These are phyloP conservation scores for Hypena proboscidalis DNA, from an alignment of 2,888 invertebrate species.

Conservation along the genomic window DNA sequence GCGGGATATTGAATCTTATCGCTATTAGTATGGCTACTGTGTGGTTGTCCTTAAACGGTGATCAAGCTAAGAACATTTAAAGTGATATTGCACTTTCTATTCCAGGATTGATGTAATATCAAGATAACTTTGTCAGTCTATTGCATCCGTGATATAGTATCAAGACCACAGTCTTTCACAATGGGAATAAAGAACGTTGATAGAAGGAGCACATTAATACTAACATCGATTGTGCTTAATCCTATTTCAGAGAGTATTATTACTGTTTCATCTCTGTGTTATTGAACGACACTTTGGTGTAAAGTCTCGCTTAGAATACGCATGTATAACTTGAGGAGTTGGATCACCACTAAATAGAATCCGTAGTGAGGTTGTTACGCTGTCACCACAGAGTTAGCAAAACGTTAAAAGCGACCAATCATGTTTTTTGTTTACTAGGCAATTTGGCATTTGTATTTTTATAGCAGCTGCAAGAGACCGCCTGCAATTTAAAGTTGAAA, in stretches of 20 bases:
- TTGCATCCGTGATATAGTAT: neutral
- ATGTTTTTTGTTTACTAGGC: too few relatives aligned
- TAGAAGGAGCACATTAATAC: conserved; percentile 32
- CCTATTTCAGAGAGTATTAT: conserved; percentile 32
- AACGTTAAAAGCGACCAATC: too few relatives aligned
- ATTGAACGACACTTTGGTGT: conserved; percentile 18
- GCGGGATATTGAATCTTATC: too few relatives aligned
- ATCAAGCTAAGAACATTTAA: too few relatives aligned
- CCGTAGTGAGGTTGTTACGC: neutral
- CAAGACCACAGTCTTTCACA: conserved; percentile 3
- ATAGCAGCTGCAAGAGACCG: too few relatives aligned
- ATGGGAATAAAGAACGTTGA: conserved; percentile 6
- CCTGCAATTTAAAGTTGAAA: too few relatives aligned
- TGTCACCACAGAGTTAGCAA: neutral
- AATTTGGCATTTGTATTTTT: too few relatives aligned
- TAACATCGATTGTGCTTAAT: conserved; percentile 31
- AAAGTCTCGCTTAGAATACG: conserved; percentile 22
- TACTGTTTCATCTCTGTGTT: conserved; percentile 26
- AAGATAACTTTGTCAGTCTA: too few relatives aligned
- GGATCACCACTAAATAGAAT: neutral
- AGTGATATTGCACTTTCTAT: too few relatives aligned
- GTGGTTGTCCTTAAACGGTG: too few relatives aligned
- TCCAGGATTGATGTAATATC: too few relatives aligned
- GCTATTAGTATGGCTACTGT: too few relatives aligned
- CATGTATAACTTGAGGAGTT: conserved; percentile 13